phyloP scores from a whole-genome alignment of 2,888 invertebrate species.

The Synergus gifuensis region DNA sequence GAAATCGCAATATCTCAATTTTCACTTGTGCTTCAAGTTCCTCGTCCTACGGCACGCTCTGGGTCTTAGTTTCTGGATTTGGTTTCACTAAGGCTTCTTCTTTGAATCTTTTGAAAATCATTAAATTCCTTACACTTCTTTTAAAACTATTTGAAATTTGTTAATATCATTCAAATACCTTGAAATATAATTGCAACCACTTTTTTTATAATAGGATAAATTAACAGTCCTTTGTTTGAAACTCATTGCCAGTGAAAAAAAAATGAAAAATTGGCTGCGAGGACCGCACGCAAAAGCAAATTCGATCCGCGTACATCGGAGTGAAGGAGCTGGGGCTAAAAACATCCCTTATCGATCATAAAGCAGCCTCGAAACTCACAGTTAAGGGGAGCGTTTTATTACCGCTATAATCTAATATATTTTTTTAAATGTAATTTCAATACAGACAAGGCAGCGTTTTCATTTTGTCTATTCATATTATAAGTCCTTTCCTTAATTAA shows the following conservation, averaged over 20 bases:
- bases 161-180: no score
- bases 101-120: no score
- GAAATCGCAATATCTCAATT: constrained; percentile 22
- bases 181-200: no score
- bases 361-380: constrained; percentile 22
- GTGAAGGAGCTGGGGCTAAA: constrained; percentile 7
- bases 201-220: background rate
- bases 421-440: background rate
- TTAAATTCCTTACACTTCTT: no score
- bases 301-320: constrained; percentile 4
- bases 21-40: constrained; percentile 5
- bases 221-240: background rate
- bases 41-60: background rate
- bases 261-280: background rate
- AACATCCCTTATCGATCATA: constrained; percentile 40
- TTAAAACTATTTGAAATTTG: no score
- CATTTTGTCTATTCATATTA: background rate
- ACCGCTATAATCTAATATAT: background rate
- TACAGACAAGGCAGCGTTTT: background rate
- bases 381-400: constrained; percentile 12
- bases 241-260: background rate
- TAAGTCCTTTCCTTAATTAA: background rate
- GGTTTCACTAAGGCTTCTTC: background rate
- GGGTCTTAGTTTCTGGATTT: background rate
- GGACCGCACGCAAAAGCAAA: background rate